Conservation (phyloP, 1,140 invertebrate genomes). For the Argopecten irradians region DNA sequence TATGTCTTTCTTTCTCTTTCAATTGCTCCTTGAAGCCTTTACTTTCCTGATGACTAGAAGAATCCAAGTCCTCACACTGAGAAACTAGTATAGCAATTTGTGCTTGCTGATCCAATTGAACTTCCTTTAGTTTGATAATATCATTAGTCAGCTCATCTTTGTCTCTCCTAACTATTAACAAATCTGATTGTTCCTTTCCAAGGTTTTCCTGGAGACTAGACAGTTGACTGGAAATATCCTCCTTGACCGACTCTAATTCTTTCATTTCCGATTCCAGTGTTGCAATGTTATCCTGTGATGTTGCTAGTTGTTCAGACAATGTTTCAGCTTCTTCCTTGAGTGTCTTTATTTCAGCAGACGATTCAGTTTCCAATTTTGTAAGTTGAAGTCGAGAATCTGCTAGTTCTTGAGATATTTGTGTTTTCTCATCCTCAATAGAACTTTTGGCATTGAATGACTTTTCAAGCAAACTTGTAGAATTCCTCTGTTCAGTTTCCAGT, state of each 20-base stretch:
- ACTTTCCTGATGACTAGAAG: neutral
- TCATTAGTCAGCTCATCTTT: neutral
- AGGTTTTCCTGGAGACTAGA: neutral
- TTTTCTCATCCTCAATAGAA: no score
- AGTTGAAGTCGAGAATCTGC: no score
- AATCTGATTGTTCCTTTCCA: neutral
- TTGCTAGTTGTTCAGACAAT: neutral
- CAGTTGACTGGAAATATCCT: neutral
- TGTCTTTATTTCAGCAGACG: neutral
- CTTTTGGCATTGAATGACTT: no score
- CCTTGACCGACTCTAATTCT: neutral
- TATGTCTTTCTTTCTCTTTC: conserved; percentile 25
- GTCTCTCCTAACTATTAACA: neutral
- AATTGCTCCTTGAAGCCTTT: neutral
- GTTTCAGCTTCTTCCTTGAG: neutral
- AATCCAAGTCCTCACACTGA: neutral
- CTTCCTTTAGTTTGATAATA: neutral
- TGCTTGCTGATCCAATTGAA: neutral
- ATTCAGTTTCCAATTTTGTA: neutral
- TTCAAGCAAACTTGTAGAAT: no score
- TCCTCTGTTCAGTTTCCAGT: no score
- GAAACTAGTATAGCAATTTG: neutral
- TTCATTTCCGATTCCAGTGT: neutral
- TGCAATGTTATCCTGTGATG: neutral
- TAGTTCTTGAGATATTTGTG: no score